Base-by-base conservation (phyloP, 2,797 vertebrate species). In the Spinibarbus caldwelli region DNA sequence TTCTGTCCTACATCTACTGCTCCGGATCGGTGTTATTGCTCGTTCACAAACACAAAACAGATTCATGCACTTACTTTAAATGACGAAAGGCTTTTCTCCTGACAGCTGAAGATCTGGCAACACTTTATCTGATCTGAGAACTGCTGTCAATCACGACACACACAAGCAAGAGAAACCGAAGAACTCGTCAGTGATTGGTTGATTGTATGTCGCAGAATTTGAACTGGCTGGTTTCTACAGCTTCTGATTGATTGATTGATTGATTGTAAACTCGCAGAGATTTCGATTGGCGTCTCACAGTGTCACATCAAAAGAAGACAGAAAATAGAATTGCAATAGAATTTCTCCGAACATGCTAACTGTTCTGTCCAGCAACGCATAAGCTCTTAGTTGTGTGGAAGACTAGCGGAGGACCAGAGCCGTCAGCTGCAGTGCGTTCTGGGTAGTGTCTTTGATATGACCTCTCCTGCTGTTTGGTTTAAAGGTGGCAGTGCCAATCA, bases 231-330 rank as follows among this genome's bases (percentile, higher is more conserved):
- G 36, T 21, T 62, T 59, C 64, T 43, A 43, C 36, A 43, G 41
- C 17, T 43, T 45, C 41, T 57, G 34, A 80, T 31, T 31, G 31
- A 31, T 31, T 31, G 34, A 80, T 68, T 82, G 45, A 41, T 43
- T 41, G 86, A 89, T 82, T 88, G 90, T 80, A 83, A 54, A 86
- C 73, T 90, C 89, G 85, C 88, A 87, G 88, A 87, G 86, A 86
- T 49, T 72, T 83, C 2, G 6, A 70, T 80, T 88, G 81, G 45
- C 41, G 26, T 85, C 66, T 64, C 77, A 70, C 57, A 80, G 82
- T 41, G 38, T 80, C 79, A 21, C 66, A 14, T 57, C 31, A 4
- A 38, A n/a, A 36, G 6, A 36, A 31, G 26, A 31, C 12, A 47
- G 71, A 49, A 11, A 49, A 57, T 21, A 38, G 49, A 75, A 75